Base-by-base conservation (phyloP, 2,888 invertebrate species). In the Melieria omissa region DNA sequence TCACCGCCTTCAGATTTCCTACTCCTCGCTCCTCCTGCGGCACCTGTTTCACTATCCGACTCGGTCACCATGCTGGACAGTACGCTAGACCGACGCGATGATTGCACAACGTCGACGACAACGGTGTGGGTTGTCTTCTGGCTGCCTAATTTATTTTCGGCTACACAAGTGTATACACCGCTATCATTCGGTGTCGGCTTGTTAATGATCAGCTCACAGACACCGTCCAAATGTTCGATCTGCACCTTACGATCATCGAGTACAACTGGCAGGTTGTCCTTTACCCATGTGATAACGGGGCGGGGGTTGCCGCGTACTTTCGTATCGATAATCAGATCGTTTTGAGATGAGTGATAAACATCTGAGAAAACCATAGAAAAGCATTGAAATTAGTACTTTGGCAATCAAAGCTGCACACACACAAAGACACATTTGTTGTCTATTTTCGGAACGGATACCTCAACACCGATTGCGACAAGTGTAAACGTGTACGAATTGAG, bases 311-410 rank as follows among this genome's bases (percentile, higher is more conserved):
- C 93, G 71, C 95, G 88, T 47, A 95, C 91, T 78, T 93, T 93
- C 84, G 95, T 95, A 85, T 95, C 94, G 76, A 95, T 87, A 62
- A 92, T 89, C 69, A 95, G 86, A 85, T 94, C 93, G 84, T 94
- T 92, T 81, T 92, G 93, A 45, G 91, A 89, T 78, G 90, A 88
- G 81, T 91, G 92, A 83, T 93, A 95, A 6, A 89, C 90, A 86
- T 95, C 95, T 91, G 87, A 74, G 80, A 88, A 75, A 68, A 74
- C 63, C 72, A 41, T 62, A 73, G 61, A 55, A 77, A 67, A 75
- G 64, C 67, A 49, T 74, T 66, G 60, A 58, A 58, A 58, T 29
- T 29, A 29, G 29, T 41, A 49, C 42, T 47, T 47, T 47, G 42
- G 45, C 52, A 67, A 55, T 29, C 57, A 65, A 54, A 65, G 29